A percentile compares a stretch with the other conserved stretches of the same genome.
Conservation (phyloP, 2,113 vertebrate genomes). For the Dendropsophus ebraccatus region DNA sequence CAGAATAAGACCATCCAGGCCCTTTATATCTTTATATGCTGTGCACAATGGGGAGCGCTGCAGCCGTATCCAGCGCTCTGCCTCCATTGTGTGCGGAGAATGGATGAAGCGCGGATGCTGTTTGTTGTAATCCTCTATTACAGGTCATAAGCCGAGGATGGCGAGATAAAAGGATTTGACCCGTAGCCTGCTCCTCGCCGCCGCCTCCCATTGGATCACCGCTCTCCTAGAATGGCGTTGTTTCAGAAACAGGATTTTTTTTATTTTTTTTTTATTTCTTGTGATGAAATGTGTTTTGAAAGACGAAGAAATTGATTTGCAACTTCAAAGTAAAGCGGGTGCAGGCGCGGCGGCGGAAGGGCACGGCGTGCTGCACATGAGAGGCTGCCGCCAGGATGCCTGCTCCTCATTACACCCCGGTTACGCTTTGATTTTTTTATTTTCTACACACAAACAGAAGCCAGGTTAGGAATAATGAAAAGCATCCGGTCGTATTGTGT, state of each 20-base stretch:
- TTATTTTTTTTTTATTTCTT: not conserved
- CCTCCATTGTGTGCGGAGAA: slow-evolving; percentile 11
- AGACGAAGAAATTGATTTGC: slow-evolving; percentile 33
- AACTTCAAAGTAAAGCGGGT: slow-evolving; percentile 20
- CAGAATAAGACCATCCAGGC: no score
- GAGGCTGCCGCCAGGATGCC: not conserved
- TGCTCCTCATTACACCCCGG: not conserved
- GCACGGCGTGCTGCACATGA: slow-evolving; percentile 5
- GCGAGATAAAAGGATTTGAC: slow-evolving; percentile 51
- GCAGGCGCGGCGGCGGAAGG: not conserved
- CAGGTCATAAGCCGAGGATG: slow-evolving; percentile 51
- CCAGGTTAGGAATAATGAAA: not conserved
- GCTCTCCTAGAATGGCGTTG: not conserved
- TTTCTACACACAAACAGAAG: not conserved
- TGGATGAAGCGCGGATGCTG: not conserved
- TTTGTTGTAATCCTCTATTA: slow-evolving; percentile 47
- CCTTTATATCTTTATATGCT: no score
- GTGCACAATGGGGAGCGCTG: not conserved
- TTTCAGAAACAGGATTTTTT: not conserved
- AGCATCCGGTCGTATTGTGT: not conserved
- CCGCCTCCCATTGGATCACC: slow-evolving; percentile 9
- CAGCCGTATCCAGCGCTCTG: not conserved
- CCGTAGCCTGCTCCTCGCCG: not conserved
- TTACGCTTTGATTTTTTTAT: not conserved
- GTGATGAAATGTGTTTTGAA: slow-evolving; percentile 37